Evolutionary conservation across 2,797 vertebrate genomes (phyloP).

Genomic region (Malurus splendens): DNA sequence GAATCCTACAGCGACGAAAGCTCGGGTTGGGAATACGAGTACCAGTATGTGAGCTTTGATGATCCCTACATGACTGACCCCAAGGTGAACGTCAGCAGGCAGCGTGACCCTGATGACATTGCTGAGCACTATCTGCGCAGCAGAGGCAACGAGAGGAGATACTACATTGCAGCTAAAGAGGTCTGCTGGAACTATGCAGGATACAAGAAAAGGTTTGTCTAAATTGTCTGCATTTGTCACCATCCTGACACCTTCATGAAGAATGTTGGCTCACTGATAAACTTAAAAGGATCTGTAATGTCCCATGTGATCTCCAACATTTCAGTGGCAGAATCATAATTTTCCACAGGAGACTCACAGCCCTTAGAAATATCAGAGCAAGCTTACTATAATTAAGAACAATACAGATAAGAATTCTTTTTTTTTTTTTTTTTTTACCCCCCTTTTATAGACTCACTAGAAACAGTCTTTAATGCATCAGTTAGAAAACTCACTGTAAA

Average conservation of each 20-base stretch:
- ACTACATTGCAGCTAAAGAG: constrained; percentile 89
- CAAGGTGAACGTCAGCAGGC: constrained; percentile 61
- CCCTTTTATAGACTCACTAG: not conserved
- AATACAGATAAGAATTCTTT: not conserved
- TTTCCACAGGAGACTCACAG: not conserved
- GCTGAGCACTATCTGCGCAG: constrained; percentile 77
- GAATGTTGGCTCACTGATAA: not conserved
- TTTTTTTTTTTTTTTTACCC: not conserved
- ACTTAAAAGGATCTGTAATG: not conserved
- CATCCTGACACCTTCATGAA: not conserved
- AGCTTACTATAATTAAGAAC: not conserved
- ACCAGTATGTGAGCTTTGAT: constrained; percentile 78
- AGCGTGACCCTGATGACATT: constrained; percentile 72
- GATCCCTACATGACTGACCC: constrained; percentile 81
- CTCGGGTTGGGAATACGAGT: constrained; percentile 54
- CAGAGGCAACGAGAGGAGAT: constrained; percentile 74
- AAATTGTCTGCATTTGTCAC: not conserved
- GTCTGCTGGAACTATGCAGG: constrained; percentile 87
- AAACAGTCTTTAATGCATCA: not conserved
- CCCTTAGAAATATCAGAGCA: not conserved
- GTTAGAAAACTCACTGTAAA: not conserved
- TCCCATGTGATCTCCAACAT: not conserved
- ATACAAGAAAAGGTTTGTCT: constrained; percentile 74
- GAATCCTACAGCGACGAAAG: not conserved
- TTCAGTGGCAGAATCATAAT: not conserved